phyloP scores from a whole-genome alignment of 2,113 vertebrate genomes.

The Empidonax traillii region DNA sequence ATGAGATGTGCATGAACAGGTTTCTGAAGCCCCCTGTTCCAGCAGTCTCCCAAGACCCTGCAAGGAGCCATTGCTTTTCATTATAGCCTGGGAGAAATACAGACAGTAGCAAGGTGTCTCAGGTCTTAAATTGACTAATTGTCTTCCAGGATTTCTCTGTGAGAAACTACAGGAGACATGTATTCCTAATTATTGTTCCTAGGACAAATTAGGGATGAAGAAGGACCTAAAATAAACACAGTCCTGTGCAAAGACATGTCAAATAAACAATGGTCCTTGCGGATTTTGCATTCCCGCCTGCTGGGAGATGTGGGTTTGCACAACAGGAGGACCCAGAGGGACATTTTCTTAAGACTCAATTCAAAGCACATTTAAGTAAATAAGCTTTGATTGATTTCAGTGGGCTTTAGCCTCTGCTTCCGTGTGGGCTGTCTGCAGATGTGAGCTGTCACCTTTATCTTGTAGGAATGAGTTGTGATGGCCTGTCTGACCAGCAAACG shows the following conservation, averaged over 20 bases:
- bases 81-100: background rate
- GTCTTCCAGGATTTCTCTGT: background rate
- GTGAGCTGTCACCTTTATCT: background rate
- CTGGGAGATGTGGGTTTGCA: background rate
- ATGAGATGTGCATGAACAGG: background rate
- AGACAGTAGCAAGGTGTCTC: background rate
- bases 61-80: background rate
- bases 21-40: background rate
- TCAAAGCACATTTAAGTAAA: background rate
- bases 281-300: background rate
- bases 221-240: background rate
- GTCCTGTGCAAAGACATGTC: background rate
- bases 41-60: background rate
- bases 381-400: background rate
- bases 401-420: background rate
- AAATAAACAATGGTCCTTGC: fast-evolving
- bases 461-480: background rate
- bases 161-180: background rate
- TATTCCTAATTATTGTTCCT: background rate
- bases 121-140: background rate
- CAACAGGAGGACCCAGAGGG: background rate
- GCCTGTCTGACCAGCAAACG: fast-evolving
- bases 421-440: fast-evolving
- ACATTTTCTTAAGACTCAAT: background rate
- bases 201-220: background rate